A percentile compares a stretch with the other conserved stretches of the same genome.
Evolutionary conservation across 2,113 vertebrate genomes (phyloP).

Genomic region (Tricholaema leucomelas): DNA sequence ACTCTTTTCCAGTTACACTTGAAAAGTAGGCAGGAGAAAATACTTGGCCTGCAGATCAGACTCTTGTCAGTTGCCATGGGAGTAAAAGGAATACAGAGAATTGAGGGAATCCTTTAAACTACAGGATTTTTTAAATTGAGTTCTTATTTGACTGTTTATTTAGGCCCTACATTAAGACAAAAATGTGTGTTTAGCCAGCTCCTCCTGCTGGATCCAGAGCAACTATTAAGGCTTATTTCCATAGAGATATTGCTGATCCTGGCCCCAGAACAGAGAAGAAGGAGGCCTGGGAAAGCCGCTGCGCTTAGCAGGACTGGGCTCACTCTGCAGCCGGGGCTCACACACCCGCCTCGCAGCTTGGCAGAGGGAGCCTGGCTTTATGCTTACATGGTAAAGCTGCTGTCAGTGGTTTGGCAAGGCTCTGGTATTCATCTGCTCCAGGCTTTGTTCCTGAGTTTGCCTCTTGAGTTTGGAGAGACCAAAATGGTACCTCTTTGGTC

Average conservation of each 20-base stretch:
- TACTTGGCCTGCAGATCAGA: conserved; percentile 40
- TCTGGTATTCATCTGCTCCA: not conserved
- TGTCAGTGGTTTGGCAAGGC: conserved; percentile 30
- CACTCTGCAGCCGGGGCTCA: accelerated
- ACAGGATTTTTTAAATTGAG: not conserved
- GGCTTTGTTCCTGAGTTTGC: not conserved
- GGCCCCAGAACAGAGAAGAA: conserved; percentile 25
- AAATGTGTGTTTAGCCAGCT: conserved; percentile 55
- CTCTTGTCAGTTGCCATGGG: not conserved
- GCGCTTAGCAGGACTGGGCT: not conserved
- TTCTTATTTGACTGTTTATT: conserved; percentile 58
- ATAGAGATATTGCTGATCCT: conserved; percentile 39
- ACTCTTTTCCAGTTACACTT: not conserved
- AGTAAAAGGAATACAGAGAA: conserved; percentile 51
- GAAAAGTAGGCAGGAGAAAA: conserved; percentile 8
- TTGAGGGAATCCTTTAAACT: conserved; percentile 56
- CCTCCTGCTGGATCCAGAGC: conserved; percentile 60
- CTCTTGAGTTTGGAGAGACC: conserved; percentile 7
- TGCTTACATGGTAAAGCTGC: not conserved
- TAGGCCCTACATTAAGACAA: conserved; percentile 52
- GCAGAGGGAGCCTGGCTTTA: not conserved
- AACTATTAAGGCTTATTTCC: conserved; percentile 43
- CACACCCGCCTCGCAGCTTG: not conserved
- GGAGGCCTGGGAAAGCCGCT: not conserved
- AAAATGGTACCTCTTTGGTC: conserved; percentile 22